Base-by-base conservation (phyloP, 1,140 invertebrate species). In the Papilio dardanus region DNA sequence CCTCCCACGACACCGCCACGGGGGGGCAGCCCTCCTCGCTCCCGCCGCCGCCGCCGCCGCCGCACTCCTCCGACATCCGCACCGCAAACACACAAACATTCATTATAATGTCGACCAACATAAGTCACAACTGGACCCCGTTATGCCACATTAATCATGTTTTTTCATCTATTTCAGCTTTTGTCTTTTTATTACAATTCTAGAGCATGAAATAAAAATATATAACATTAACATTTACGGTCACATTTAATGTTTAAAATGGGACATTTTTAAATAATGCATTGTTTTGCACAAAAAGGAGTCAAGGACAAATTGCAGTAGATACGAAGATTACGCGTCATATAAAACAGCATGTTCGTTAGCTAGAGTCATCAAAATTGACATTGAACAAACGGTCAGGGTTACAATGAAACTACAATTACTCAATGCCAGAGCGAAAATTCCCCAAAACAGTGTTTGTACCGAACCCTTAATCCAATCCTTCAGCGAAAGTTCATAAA, bases 1-100 rank as follows among this genome's bases (percentile, higher is more conserved):
- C 95, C 79, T 95, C 94, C 95, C 95, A 96, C 74, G 94, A 94
- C 50, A 95, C 88, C 74, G 94, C 91, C 87, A 93, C 92, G 62
- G 95, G 94, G 68, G 93, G 87, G 80, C 95, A 95, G 76, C 93
- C 91, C 76, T 90, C 92, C 31, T 90, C 90, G 31, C 90, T 77
- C 88, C 92, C 79, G 79, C 91, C 71, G 31, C 77, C 66, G 33
- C 76, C 80, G 35, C 76, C 81, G 30, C 82, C 87, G 74, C 84
- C 87, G 81, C 94, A 95, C 80, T 95, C 94, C 84, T 94, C 94
- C 79, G 92, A 90, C 74, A 94, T 93, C 94, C 92, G 88, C 69
- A 88, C 83, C 77, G 79, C 79, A 91, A 89, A 88, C 76, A 85
- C 76, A 83, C 77, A 87, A 77, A 85, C 67, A 80, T 86, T 83